Evolutionary conservation across 2,797 vertebrate genomes (phyloP), one percentile per base, ranked within the genome.

Genomic region (Fistularia tabacaria): DNA sequence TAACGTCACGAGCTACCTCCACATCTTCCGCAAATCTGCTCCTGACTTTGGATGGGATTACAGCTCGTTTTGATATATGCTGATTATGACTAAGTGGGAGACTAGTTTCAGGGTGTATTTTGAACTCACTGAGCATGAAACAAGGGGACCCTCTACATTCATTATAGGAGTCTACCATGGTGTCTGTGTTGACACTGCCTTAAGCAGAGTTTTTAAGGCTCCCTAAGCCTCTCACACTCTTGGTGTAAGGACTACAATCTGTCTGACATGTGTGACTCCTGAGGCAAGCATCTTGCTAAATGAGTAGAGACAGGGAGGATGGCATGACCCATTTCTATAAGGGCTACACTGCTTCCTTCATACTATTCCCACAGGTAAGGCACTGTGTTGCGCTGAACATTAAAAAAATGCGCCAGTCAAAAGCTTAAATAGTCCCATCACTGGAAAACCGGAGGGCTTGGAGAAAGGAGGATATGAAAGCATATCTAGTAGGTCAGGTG

Each of bases 281-380:
- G 75, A 78, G 78, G 86, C 80, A 53, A 69, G 71, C 42, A 9
- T 72, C 74, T 66, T 69, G 71, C 83, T 72, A 80, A 88, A 86
- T 81, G 70, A 81, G 74, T 38, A 73, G 69, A 77, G 82, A 82
- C 75, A 73, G 62, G 49, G 54, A 67, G 57, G 67, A 68, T 76
- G 66, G 66, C 69, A 72, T 86, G 81, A 88, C 84, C 86, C 74
- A 86, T 60, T 87, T 88, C 74, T 37, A 69, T 59, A 55, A 58
- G 51, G 69, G 58, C 50, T 54, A 57, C 45, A 53, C 59, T 57
- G 70, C 57, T 79, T 73, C 74, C 45, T 57, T 64, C 38, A 40
- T 54, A 50, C 36, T 62, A 54, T 57, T 67, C 70, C 71, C 74
- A 76, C 71, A 78, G 63, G 74, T 73, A 51, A 10, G 7, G 3